Evolutionary conservation across 53 echinoderm and acorn worm genomes (phyloP), one percentile per base, ranked within the genome.

Genomic region (Patiria pectinifera): DNA sequence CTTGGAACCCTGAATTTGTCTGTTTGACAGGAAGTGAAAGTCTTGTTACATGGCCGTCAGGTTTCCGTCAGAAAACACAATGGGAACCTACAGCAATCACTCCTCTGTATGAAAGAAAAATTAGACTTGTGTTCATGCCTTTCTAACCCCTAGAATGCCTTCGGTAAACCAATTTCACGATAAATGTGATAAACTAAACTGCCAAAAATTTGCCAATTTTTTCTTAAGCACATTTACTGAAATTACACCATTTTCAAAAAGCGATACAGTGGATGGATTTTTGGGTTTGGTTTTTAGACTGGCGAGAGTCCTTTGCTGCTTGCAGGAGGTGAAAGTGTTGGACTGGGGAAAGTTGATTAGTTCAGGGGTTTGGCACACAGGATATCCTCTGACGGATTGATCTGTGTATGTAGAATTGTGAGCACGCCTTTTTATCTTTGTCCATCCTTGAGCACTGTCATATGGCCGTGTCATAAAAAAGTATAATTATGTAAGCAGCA

Each of bases 21-120:
- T 26, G 61, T 76, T 87, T 26, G 26, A 23, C 25, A 90, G 90
- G 90, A 90, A 90, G 81, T 90, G 90, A 90, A 81, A 90, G 90
- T 48, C 76, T 22, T 62, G 62, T 75, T 74, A 22, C 88, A 88
- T 26, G 88, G 88, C 78, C 62, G 3, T 78, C 63, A 69, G 24
- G 81, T 90, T 81, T 90, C 90, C 90, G 90, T 62, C 46, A 0
- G 12, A 45, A 18, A 88, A 88, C 46, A 61, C 78, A 88, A 75
- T 15, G 71, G 58, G 5, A 24, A 21, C 22, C 8, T 66, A 66
- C 19, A 66, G 66, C 13, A 14, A 16, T 16, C 0, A 66, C 13
- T 66, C 60, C 60, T 60, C 66, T 3, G 15, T 66, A 16, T 3
- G 3, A 66, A 16, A 7, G 15, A 66, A 18, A 3, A 18, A 66